Evolutionary conservation across 37 sponge, comb jelly and placozoan genomes (phyloP), one percentile per base, ranked within the genome.

Genomic region (Agelas oroides): DNA sequence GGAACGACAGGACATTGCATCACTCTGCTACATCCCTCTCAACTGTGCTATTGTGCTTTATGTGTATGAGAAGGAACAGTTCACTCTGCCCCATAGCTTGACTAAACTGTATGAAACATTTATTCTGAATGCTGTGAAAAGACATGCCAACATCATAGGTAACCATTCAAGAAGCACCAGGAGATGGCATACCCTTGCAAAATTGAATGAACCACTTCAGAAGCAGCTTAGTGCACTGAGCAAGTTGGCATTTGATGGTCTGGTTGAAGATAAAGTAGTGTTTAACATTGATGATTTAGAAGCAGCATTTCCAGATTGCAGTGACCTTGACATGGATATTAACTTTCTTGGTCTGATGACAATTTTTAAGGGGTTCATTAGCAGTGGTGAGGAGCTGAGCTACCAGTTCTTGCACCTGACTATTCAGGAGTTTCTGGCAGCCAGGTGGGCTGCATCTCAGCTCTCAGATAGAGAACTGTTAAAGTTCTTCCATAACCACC

Each of bases 401-500:
- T 76, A 76, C 28, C 27, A 76, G 20, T 76, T 76, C 57, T 17
- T 76, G 20, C 77, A 76, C 38, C 61, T 76, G 24, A 76, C 61
- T 5, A 58, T 76, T 58, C 77, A 76, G 34, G 84, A 73, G 54
- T 59, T 52, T 32, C 57, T 59, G 30, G 71, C 84, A 46, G 84
- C 70, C 34, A 67, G 46, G 57, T 37, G 72, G 52, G 70, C 52
- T 15, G 46, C 54, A 27, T 14, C 33, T 23, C 24, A 27, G 1
- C 28, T 25, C n/a, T 33, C 69, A 46, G 53, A 1, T 46, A 53
- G 3, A 11, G 53, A 38, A 41, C 46, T 38, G 27, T 1, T 46
- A 13, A 38, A 21, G 23, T 71, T 71, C 28, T 38, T 71, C 23
- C 6, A 5, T 21, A 15, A 71, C 15, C 21, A 71, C 24, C 23